Evolutionary conservation across 2,113 vertebrate genomes (phyloP).

Genomic region (Abramis brama): DNA sequence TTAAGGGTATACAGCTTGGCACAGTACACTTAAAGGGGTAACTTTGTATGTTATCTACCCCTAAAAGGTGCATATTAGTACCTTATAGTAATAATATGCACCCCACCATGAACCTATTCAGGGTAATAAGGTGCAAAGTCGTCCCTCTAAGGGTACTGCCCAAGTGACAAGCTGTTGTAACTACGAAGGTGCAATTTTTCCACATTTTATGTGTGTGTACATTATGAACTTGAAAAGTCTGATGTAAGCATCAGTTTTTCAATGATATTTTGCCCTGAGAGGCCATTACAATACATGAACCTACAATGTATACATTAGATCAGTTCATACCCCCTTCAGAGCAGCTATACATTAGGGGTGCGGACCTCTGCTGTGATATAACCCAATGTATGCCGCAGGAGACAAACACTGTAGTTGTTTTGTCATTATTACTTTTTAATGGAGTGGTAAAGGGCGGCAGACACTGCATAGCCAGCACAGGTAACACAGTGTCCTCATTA

Average conservation of each 20-base stretch:
- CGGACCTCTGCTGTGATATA: conserved; percentile 48
- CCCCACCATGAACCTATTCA: background rate
- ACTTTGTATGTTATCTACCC: background rate
- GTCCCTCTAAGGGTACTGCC: background rate
- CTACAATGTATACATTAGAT: conserved; percentile 43
- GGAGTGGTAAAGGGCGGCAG: conserved; percentile 49
- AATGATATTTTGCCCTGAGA: conserved; percentile 31
- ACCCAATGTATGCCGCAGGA: conserved; percentile 41
- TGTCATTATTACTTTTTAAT: conserved; percentile 54
- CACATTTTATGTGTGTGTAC: background rate
- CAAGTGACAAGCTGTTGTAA: background rate
- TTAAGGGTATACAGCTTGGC: background rate
- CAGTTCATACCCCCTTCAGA: conserved; percentile 31
- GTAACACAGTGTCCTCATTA: conserved; percentile 60
- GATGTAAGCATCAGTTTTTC: background rate
- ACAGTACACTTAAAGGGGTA: background rate
- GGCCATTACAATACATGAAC: conserved; percentile 42
- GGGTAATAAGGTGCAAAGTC: background rate
- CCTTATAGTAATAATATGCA: background rate
- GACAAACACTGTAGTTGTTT: conserved; percentile 54
- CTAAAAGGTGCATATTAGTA: background rate
- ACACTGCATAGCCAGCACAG: conserved; percentile 49
- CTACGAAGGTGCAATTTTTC: background rate
- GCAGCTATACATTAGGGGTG: conserved; percentile 42
- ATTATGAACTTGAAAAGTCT: background rate